phyloP scores from a whole-genome alignment of 2,797 vertebrate genomes.

The Gorsachius magnificus region DNA sequence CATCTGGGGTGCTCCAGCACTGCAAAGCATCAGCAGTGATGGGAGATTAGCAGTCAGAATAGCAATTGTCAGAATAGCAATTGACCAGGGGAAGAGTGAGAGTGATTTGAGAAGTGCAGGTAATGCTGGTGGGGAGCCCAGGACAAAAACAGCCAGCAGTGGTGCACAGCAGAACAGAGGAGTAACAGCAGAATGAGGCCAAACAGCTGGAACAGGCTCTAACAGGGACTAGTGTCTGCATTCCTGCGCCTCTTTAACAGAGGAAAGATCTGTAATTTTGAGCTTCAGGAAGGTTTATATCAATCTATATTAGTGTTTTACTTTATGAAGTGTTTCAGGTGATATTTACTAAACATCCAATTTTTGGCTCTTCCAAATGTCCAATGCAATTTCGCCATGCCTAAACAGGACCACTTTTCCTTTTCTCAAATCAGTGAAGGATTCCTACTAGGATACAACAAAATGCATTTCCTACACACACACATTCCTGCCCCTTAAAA shows the following conservation, averaged over 20 bases:
- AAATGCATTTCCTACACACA: neutral
- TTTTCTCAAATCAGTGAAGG: neutral
- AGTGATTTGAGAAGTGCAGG: neutral
- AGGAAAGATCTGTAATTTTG: neutral
- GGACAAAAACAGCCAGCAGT: neutral
- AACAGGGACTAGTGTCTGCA: neutral
- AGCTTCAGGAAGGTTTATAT: neutral
- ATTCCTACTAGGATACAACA: neutral
- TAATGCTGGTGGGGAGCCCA: neutral
- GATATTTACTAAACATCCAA: neutral
- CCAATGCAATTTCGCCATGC: accelerated
- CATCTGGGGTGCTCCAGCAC: neutral
- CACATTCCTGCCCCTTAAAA: neutral
- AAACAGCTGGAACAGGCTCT: neutral
- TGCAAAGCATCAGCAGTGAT: neutral
- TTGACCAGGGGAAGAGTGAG: neutral
- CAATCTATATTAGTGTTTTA: neutral
- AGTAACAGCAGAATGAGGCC: neutral
- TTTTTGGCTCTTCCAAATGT: neutral
- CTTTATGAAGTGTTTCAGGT: neutral
- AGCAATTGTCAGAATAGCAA: neutral
- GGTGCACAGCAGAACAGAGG: neutral
- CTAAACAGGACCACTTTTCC: neutral
- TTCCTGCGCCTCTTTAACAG: neutral
- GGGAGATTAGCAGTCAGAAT: neutral